Conservation (phyloP, 1,140 invertebrate species). For the Aphis craccivora region DNA sequence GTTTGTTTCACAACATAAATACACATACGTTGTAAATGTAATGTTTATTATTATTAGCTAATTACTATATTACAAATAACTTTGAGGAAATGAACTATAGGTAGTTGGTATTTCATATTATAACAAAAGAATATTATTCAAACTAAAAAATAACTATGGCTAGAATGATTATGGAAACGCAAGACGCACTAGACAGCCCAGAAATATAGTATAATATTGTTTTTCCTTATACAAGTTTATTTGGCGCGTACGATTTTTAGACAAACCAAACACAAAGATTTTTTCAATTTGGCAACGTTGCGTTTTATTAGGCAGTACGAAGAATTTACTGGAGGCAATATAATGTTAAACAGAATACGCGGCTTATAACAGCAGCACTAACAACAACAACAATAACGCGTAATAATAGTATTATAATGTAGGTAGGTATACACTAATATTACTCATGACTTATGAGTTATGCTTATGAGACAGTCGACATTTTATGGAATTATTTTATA, state of each 20-base stretch:
- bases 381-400: conserved; percentile 37
- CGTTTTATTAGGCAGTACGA: conserved; percentile 39
- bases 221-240: background rate
- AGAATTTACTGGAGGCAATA: conserved; percentile 26
- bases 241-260: background rate
- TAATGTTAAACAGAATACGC: conserved; percentile 21
- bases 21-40: background rate
- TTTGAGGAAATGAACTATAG: background rate
- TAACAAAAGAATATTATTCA: background rate
- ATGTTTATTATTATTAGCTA: background rate
- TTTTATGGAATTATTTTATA: background rate
- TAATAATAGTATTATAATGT: conserved; percentile 16
- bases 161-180: background rate
- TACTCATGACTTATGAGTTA: background rate
- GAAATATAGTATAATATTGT: background rate
- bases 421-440: background rate
- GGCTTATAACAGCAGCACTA: background rate
- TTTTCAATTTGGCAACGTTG: conserved; percentile 36
- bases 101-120: background rate
- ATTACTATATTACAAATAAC: background rate
- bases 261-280: background rate
- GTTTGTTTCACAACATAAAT: background rate
- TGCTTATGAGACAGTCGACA: background rate
- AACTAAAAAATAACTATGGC: background rate
- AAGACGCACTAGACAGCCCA: background rate